Conservation (phyloP, 2,888 invertebrate species). For the Lasiommata megera region DNA sequence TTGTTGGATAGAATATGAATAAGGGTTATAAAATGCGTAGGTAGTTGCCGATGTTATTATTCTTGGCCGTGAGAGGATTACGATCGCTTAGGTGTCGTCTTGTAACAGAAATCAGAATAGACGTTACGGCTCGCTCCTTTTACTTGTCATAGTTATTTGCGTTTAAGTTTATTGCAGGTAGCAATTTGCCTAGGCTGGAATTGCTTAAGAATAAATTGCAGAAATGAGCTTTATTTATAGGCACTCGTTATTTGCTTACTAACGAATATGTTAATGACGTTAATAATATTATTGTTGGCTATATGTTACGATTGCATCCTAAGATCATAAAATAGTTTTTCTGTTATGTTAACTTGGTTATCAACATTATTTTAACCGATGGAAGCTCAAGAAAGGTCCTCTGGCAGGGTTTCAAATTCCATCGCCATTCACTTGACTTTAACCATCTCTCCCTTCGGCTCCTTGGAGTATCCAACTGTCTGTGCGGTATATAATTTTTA, state of each 20-base stretch:
- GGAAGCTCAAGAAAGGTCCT: no score
- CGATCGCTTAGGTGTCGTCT: conserved; percentile 24
- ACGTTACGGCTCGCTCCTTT: conserved; percentile 4
- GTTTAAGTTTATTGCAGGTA: conserved; percentile 10
- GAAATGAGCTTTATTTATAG: conserved; percentile 11
- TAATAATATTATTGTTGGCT: not conserved
- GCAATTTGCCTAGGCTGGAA: conserved; percentile 12
- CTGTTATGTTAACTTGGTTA: no score
- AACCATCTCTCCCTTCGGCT: no score
- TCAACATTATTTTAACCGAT: no score
- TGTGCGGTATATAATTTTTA: no score
- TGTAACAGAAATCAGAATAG: conserved; percentile 18
- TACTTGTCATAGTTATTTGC: conserved; percentile 11
- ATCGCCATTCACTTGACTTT: no score
- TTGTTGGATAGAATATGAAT: conserved; percentile 33
- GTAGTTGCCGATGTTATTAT: conserved; percentile 19
- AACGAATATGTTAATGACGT: conserved; percentile 2
- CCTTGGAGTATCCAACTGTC: no score
- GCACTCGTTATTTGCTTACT: conserved; percentile 8
- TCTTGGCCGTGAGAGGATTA: conserved; percentile 21
- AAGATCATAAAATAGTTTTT: not conserved
- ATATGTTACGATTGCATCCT: not conserved
- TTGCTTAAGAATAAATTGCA: conserved; percentile 2
- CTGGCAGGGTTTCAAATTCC: no score
- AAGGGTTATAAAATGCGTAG: conserved; percentile 24